Base-by-base conservation (phyloP, 2,113 vertebrate species). In the Rhabdomys dilectus region DNA sequence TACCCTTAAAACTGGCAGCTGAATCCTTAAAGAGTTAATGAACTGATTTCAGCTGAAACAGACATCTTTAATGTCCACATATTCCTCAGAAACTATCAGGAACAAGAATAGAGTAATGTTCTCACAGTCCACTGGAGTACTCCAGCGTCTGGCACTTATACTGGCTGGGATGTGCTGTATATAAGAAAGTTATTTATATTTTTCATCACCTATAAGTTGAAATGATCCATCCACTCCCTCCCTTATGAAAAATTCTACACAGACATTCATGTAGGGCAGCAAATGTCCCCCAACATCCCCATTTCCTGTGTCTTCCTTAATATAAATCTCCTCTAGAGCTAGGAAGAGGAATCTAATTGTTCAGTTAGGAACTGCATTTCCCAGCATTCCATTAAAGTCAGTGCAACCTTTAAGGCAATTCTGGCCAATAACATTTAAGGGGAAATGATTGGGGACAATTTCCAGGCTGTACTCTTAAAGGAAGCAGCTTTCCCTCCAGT, bases 381-480 rank as follows among this genome's bases (percentile, higher is more conserved):
- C 76, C 22, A 81, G 64, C 6, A 85, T 95, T 84, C 48, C 53
- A 48, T 88, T 73, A 76, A 80, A 72, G 19, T 70, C 78, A 6
- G 0, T 66, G 21, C 87, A 36, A 21, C 45, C 73, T 56, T 93
- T 45, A 60, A 88, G 45, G 39, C 62, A 51, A 73, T 92, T 89
- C 68, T 62, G 22, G 56, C 2, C 92, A 93, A 53, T 45, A 80
- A 62, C 42, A 76, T 58, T 89, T 70, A 85, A 88, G 68, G 36
- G 73, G 80, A 94, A 84, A 68, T 82, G 73, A 62, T 78, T 42
- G 81, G 53, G 53, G n/a, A n/a, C 62, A 53, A 53, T 56, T 93
- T 90, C 7, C 5, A 66, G 48, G 39, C 60, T 58, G n/a, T 24
- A 17, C 22, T 34, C 81, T 60, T 29, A 62, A n/a, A 84, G 60